These are phyloP conservation scores for Masticophis lateralis DNA, from an alignment of 2,797 vertebrate genomes.

Conservation along the genomic window DNA sequence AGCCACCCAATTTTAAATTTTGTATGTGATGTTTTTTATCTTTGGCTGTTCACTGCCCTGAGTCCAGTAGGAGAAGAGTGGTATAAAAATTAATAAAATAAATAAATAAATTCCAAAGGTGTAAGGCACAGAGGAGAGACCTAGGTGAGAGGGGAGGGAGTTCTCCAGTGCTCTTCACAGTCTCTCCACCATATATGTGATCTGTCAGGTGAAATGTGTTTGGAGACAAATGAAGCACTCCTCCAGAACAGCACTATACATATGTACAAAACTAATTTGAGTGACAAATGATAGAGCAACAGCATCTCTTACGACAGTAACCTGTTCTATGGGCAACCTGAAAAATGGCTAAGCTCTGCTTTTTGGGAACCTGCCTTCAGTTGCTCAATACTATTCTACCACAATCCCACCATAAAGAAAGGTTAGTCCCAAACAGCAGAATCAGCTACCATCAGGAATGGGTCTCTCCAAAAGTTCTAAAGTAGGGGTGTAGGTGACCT, in stretches of 20 bases:
- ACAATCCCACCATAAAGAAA: not conserved
- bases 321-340: not conserved
- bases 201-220: not conserved
- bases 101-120: not conserved
- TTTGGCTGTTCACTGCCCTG: no score
- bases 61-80: no score
- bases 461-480: not conserved
- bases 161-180: not conserved
- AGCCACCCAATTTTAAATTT: not conserved
- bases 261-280: not conserved
- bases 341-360: not conserved
- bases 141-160: not conserved
- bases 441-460: not conserved
- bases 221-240: not conserved
- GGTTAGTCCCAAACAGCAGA: not conserved
- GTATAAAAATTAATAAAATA: no score
- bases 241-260: not conserved
- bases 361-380: not conserved
- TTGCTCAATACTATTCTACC: not conserved
- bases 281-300: not conserved
- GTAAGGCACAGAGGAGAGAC: not conserved
- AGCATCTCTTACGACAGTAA: not conserved
- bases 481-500: not conserved
- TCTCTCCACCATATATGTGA: not conserved
- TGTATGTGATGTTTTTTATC: no score